Evolutionary conservation across 2,888 invertebrate species (phyloP), one percentile per base, ranked within the genome.

Genomic region (Xanthia icteritia): DNA sequence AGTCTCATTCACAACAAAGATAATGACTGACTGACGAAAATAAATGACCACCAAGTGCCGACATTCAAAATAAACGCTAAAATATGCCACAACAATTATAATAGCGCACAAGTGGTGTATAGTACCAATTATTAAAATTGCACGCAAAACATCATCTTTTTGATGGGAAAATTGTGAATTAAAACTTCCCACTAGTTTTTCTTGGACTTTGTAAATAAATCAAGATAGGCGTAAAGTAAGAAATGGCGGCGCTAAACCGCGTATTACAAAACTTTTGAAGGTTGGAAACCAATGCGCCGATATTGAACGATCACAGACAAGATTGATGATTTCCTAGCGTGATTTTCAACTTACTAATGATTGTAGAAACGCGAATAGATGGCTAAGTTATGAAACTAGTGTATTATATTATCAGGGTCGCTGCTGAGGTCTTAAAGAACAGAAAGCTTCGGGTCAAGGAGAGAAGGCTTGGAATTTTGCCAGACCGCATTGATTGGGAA

Each of bases 381-480:
- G 64, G 54, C 67, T 23, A 66, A 56, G 72, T 83, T 87, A 79
- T 77, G 86, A 89, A 89, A 90, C 82, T 84, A 48, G 80, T 81
- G 75, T 83, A 87, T 88, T 88, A 79, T 86, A 77, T 82, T 76
- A 83, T 84, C 85, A 82, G 78, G 82, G 88, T 74, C 81, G 91
- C 75, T 89, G 84, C 77, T 88, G 81, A 84, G 88, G 88, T 90
- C 87, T 89, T 88, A 65, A 66, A 76, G 56, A 86, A 84, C 88
- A 76, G 89, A 89, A 89, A 89, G 85, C 83, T 87, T 83, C 85
- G 83, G 94, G 93, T 93, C 94, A 94, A 94, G 94, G 94, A 89
- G 88, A 90, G 74, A 81, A 86, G 75, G 87, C 79, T 90, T 93
- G 93, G 92, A 88, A 86, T 80, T 82, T 76, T 88, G 93, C 94